phyloP scores from a whole-genome alignment of 1,140 invertebrate species.

The Helicorthomorpha holstii region DNA sequence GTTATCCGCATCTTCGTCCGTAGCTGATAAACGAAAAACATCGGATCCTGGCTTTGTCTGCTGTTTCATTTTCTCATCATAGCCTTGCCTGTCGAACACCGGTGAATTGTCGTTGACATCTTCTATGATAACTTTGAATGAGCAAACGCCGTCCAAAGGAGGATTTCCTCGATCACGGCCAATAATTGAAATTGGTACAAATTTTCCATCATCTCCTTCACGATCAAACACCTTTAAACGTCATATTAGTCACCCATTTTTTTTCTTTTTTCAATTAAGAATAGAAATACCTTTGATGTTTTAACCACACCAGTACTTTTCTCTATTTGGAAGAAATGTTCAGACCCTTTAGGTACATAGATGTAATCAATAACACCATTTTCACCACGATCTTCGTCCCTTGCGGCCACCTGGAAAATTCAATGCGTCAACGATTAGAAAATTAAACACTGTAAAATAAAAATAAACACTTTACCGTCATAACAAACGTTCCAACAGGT shows the following conservation, averaged over 20 bases:
- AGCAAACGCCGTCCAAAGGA: conserved; percentile 65
- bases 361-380: conserved; percentile 63
- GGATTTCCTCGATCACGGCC: conserved; percentile 72
- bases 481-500: conserved; percentile 38
- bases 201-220: conserved; percentile 67
- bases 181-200: conserved; percentile 56
- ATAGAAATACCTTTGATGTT: conserved; percentile 49
- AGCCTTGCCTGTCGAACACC: conserved; percentile 43
- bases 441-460: no score
- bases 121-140: conserved; percentile 64
- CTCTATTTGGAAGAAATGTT: conserved; percentile 58
- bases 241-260: no score
- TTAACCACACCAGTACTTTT: conserved; percentile 49
- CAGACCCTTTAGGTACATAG: conserved; percentile 48
- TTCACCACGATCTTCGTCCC: conserved; percentile 44
- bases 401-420: conserved; percentile 29
- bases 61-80: conserved; percentile 20
- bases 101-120: conserved; percentile 78
- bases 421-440: neutral
- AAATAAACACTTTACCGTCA: conserved; percentile 38
- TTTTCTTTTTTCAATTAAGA: no score
- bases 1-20: conserved; percentile 20
- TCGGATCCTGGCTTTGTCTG: conserved; percentile 16
- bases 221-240: conserved; percentile 52
- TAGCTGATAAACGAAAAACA: conserved; percentile 18